Base-by-base conservation (phyloP, 2,888 invertebrate species). In the Meta bourneti region DNA sequence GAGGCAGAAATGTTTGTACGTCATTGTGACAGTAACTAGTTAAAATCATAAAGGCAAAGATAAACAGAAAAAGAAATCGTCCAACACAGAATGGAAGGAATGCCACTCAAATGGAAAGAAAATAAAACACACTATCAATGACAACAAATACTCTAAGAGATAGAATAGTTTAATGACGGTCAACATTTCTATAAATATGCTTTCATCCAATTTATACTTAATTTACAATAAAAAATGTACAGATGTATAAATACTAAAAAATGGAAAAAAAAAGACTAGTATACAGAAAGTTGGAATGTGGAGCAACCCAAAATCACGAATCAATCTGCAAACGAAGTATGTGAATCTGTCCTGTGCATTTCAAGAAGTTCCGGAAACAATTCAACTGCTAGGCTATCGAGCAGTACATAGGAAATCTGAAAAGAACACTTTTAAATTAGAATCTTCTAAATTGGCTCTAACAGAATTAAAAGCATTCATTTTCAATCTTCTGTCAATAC, bases 331-430 rank as follows among this genome's bases (percentile, higher is more conserved):
- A 75, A 69, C 11, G 90, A 80, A 19, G 75, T 49, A 11, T 49
- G 34, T 48, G 91, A 91, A 54, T 91, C 87, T 20, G 91, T 87
- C 4, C 91, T 80, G 70, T 91, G 91, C 81, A 88, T 92, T 91
- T 89, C 91, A 48, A 84, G 74, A 19, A 92, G 89, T 82, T 97
- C 97, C 0, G 98, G 97, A 95, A 97, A 98, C 92, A 98, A 95
- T 95, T 97, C 97, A 82, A 96, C 95, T 54, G 97, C 94, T 87
- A 97, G 95, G 86, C 97, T 96, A 95, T 98, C 98, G 93, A 98
- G 95, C 85, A 98, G 95, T 94, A 97, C 96, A 95, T 98, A 98
- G 93, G 96, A 96, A 93, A 98, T 95, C 96, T 92, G 13, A 20
- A 83, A 90, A 61, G 16, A 61, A 61, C 34, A 34, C 34, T 34